phyloP scores from a whole-genome alignment of 2,888 invertebrate species.

The Tineola bisselliella region DNA sequence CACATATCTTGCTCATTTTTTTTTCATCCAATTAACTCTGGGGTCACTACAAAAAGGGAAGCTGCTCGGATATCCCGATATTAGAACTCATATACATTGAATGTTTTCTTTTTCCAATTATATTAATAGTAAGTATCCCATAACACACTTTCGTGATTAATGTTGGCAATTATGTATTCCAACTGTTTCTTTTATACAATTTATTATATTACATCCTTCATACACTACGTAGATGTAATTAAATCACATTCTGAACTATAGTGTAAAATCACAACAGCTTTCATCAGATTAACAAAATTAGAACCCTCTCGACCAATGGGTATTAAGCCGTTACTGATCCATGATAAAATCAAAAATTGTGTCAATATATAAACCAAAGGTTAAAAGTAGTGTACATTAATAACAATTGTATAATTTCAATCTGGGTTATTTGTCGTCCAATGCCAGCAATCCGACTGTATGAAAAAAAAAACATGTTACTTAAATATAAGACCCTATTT shows the following conservation, averaged over 20 bases:
- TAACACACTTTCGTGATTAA: neutral
- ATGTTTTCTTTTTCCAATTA: neutral
- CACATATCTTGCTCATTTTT: conserved; percentile 57
- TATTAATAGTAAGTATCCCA: neutral
- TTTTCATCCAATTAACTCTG: neutral
- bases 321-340: neutral
- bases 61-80: neutral
- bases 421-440: neutral
- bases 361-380: neutral
- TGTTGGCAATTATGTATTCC: neutral
- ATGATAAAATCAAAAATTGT: neutral
- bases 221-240: too few species aligned
- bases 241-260: neutral
- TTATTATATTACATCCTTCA: neutral
- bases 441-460: conserved; percentile 2
- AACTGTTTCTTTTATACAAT: neutral
- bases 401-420: neutral
- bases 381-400: neutral
- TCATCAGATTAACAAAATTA: neutral
- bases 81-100: neutral
- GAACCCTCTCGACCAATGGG: neutral
- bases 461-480: neutral
- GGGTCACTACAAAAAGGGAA: neutral
- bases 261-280: neutral
- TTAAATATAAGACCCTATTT: neutral